phyloP scores from a whole-genome alignment of 2,888 invertebrate genomes.

The Lampropteryx suffumata region DNA sequence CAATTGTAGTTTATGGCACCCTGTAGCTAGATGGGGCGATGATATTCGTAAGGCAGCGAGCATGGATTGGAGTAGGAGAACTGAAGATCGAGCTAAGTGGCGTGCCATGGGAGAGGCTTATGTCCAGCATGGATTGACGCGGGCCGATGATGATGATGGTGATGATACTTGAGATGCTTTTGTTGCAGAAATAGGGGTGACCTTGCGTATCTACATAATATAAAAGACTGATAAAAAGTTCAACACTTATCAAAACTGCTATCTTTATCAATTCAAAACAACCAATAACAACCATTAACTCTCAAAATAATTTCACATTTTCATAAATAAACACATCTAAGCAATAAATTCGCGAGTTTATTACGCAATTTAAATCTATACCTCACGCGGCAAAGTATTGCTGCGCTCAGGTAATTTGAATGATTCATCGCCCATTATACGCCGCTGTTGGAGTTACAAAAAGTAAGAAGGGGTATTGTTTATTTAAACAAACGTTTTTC shows the following conservation, averaged over 20 bases:
- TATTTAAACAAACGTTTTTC: slow-evolving; percentile 17
- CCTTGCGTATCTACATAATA: too few relatives aligned
- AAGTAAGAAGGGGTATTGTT: slow-evolving; percentile 38
- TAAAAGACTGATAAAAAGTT: too few relatives aligned
- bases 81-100: too few relatives aligned
- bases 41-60: too few relatives aligned
- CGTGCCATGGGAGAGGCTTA: too few relatives aligned
- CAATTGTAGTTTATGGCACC: too few relatives aligned
- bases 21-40: too few relatives aligned
- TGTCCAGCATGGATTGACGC: too few relatives aligned
- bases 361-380: slow-evolving; percentile 52
- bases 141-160: too few relatives aligned
- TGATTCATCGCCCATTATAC: slow-evolving; percentile 66
- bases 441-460: slow-evolving; percentile 58
- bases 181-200: too few relatives aligned
- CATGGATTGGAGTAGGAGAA: too few relatives aligned
- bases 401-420: slow-evolving; percentile 62
- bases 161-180: too few relatives aligned
- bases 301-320: slow-evolving; percentile 6
- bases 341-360: slow-evolving; percentile 35
- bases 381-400: slow-evolving; percentile 53
- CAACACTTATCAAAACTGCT: not conserved
- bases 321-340: slow-evolving; percentile 29
- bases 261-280: not conserved
- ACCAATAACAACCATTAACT: not conserved